phyloP scores from a whole-genome alignment of 2,888 invertebrate genomes.

The Ryuthela nishihirai region DNA sequence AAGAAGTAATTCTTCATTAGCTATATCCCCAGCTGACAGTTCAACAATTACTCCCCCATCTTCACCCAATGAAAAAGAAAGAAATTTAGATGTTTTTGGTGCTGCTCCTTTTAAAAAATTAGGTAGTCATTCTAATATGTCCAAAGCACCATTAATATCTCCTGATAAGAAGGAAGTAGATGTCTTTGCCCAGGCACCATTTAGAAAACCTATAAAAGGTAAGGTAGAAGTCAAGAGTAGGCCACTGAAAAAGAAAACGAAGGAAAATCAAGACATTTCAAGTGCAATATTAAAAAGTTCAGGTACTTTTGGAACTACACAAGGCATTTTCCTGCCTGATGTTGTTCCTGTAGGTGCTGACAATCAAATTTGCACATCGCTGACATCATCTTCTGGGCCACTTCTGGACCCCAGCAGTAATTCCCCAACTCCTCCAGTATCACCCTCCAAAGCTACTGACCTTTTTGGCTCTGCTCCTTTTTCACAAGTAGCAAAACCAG shows the following conservation, averaged over 20 bases:
- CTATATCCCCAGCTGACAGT: constrained; percentile 8
- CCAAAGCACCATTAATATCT: constrained; percentile 25
- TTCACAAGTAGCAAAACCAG: constrained; percentile 18
- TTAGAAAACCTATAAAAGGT: constrained; percentile 46
- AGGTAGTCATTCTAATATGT: constrained; percentile 37
- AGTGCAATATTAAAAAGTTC: constrained; percentile 5
- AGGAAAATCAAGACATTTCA: not conserved
- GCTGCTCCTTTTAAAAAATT: constrained; percentile 49
- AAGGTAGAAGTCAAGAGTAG: constrained; percentile 28
- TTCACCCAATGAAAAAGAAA: constrained; percentile 18
- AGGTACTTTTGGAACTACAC: constrained; percentile 11
- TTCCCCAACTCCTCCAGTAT: constrained; percentile 13
- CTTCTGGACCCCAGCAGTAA: constrained; percentile 17
- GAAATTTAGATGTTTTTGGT: constrained; percentile 46
- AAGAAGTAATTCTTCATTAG: constrained; percentile 14
- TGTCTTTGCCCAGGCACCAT: constrained; percentile 68
- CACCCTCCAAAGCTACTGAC: constrained; percentile 21
- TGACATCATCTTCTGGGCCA: constrained; percentile 7
- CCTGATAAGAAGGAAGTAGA: constrained; percentile 60
- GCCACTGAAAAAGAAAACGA: constrained; percentile 25
- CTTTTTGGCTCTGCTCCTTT: constrained; percentile 41
- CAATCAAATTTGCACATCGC: not conserved
- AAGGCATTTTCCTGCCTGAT: constrained; percentile 15
- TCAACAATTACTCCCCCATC: constrained; percentile 19
- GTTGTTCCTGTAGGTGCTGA: constrained; percentile 19